These are phyloP conservation scores for Rhabdornis inornatus DNA, from an alignment of 2,113 vertebrate genomes.

Conservation along the genomic window DNA sequence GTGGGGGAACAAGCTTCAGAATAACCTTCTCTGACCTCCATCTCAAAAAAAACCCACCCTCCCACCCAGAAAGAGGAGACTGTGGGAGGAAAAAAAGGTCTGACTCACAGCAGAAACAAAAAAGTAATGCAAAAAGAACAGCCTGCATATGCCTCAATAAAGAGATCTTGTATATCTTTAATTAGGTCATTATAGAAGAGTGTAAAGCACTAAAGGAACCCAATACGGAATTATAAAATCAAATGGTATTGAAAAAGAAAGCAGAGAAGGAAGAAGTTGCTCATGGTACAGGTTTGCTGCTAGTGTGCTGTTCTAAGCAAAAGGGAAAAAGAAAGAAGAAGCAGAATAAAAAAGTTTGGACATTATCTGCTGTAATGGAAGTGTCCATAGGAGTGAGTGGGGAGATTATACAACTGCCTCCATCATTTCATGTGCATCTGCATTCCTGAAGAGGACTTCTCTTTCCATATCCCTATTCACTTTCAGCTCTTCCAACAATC, in stretches of 20 bases:
- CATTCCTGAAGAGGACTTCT: background rate
- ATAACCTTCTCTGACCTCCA: background rate
- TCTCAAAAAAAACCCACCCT: background rate
- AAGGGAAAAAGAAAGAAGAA: background rate
- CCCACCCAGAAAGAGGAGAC: background rate
- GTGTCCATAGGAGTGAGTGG: background rate
- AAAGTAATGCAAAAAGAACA: constrained; percentile 1
- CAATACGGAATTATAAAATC: constrained; percentile 1
- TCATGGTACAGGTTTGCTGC: background rate
- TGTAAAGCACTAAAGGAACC: background rate
- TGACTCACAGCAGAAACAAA: constrained; percentile 40
- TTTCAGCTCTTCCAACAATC: background rate
- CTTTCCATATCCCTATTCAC: background rate
- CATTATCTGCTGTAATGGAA: background rate
- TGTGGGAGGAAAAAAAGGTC: constrained; percentile 2
- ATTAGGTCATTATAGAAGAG: background rate
- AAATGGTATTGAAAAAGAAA: background rate
- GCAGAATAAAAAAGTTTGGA: background rate
- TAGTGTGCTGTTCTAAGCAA: background rate
- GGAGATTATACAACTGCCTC: background rate
- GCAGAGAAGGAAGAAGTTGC: background rate
- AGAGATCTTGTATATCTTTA: background rate
- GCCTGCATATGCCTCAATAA: background rate
- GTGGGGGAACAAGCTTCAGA: background rate
- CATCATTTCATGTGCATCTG: background rate